Percentiles rank a stretch among this genome's conserved stretches.
These are phyloP conservation scores for Pseudachorutes palmiensis DNA, from an alignment of 1,140 invertebrate genomes.

Conservation along the genomic window DNA sequence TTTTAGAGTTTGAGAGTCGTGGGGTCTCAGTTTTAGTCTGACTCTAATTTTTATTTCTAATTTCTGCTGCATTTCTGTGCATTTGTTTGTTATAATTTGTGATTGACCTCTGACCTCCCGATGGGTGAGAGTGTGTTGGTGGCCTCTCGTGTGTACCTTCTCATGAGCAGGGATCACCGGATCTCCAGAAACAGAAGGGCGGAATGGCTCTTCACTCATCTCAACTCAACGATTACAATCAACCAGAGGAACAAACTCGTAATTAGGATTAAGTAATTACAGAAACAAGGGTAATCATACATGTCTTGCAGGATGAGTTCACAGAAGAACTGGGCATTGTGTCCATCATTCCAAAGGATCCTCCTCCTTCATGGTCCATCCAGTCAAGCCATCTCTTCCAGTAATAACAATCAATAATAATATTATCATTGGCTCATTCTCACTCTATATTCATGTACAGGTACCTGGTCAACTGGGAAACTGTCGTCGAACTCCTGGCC, in stretches of 20 bases:
- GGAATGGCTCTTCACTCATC: slow-evolving; percentile 63
- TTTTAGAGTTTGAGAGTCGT: too few relatives aligned
- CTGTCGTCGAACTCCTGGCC: slow-evolving; percentile 48
- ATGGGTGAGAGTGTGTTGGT: too few relatives aligned
- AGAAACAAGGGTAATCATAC: too few relatives aligned
- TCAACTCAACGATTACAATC: slow-evolving; percentile 55
- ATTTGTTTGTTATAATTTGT: too few relatives aligned
- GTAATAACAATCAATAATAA: slow-evolving; percentile 46
- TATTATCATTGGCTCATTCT: background rate
- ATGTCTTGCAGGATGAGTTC: slow-evolving; percentile 15
- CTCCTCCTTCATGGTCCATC: slow-evolving; percentile 46
- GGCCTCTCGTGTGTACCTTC: slow-evolving; percentile 58
- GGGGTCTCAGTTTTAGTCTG: too few relatives aligned
- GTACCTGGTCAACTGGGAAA: slow-evolving; percentile 41
- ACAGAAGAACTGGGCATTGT: slow-evolving; percentile 54
- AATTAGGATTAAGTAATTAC: slow-evolving; percentile 27
- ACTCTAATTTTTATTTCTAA: too few relatives aligned
- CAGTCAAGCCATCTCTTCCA: slow-evolving; percentile 49
- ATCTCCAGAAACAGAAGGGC: slow-evolving; percentile 66
- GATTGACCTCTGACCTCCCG: too few relatives aligned
- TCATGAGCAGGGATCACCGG: slow-evolving; percentile 65
- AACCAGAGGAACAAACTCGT: slow-evolving; percentile 43
- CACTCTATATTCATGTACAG: slow-evolving; percentile 16
- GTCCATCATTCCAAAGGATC: slow-evolving; percentile 54
- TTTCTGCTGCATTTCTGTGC: too few relatives aligned